Percentiles rank a stretch among this genome's conserved stretches.
Conservation (phyloP, 2,113 vertebrate species). For the Clinocottus analis region DNA sequence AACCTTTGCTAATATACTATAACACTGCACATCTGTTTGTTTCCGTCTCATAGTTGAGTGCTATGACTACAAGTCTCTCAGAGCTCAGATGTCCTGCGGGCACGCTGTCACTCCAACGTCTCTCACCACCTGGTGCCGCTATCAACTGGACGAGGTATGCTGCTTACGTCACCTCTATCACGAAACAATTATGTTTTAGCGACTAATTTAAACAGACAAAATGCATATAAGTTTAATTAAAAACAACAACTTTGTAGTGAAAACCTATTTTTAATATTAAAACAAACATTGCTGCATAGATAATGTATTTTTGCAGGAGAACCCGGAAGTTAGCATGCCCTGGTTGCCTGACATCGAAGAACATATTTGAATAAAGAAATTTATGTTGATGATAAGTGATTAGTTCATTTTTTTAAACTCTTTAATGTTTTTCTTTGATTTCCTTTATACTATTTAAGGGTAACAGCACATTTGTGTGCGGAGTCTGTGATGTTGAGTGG, state of each 20-base stretch:
- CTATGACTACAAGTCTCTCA: not conserved
- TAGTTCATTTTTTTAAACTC: not conserved
- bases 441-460: conserved; percentile 25
- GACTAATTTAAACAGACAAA: no score
- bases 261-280: not conserved
- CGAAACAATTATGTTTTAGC: no score
- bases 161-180: not conserved
- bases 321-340: no score
- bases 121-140: conserved; percentile 43
- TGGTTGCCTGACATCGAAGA: not conserved
- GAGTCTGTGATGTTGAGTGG: conserved; percentile 42
- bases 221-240: not conserved
- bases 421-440: not conserved
- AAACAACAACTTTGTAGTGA: not conserved
- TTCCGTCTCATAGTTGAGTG: conserved; percentile 18
- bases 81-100: conserved; percentile 57
- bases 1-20: not conserved
- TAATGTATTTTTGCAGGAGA: no score
- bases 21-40: not conserved
- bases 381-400: not conserved
- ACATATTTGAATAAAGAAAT: not conserved
- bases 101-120: conserved; percentile 59
- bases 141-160: conserved; percentile 11
- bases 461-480: conserved; percentile 32
- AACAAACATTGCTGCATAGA: not conserved